Percentiles rank a stretch among this genome's conserved stretches.
Conservation (phyloP, 2,797 vertebrate species). For the Microctenopoma steveboyesi region DNA sequence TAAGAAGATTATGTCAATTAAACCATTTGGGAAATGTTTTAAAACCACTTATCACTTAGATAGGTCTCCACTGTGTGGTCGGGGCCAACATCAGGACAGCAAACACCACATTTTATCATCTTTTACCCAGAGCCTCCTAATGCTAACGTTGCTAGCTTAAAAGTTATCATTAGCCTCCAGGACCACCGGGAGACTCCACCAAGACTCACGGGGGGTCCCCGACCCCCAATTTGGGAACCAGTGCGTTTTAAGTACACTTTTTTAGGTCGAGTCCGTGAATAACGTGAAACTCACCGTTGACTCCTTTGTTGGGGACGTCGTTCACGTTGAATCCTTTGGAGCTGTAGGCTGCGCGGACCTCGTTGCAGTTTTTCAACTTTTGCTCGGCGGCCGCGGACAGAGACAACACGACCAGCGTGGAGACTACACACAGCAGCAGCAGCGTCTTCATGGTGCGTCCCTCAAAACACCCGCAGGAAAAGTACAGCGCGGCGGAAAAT, state of each 20-base stretch:
- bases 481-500: not conserved
- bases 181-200: slow-evolving; percentile 20
- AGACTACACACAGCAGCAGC: slow-evolving; percentile 74
- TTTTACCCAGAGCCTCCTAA: not conserved
- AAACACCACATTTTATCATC: not conserved
- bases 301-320: slow-evolving; percentile 91
- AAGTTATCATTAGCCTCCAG: slow-evolving; percentile 8
- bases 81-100: not conserved
- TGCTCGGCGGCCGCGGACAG: slow-evolving; percentile 81
- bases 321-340: slow-evolving; percentile 93
- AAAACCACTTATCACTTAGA: not conserved
- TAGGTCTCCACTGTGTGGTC: not conserved
- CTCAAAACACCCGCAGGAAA: not conserved
- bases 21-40: slow-evolving; percentile 1
- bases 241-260: not conserved
- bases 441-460: slow-evolving; percentile 75
- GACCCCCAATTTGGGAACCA: slow-evolving; percentile 9
- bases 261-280: not conserved
- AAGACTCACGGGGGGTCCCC: slow-evolving; percentile 19
- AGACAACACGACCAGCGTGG: slow-evolving; percentile 78
- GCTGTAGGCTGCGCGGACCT: slow-evolving; percentile 90
- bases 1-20: not conserved
- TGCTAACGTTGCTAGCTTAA: slow-evolving; percentile 34
- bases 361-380: slow-evolving; percentile 91
- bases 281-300: slow-evolving; percentile 85